Conservation (phyloP, 2,113 vertebrate species). For the Amazona vittata region DNA sequence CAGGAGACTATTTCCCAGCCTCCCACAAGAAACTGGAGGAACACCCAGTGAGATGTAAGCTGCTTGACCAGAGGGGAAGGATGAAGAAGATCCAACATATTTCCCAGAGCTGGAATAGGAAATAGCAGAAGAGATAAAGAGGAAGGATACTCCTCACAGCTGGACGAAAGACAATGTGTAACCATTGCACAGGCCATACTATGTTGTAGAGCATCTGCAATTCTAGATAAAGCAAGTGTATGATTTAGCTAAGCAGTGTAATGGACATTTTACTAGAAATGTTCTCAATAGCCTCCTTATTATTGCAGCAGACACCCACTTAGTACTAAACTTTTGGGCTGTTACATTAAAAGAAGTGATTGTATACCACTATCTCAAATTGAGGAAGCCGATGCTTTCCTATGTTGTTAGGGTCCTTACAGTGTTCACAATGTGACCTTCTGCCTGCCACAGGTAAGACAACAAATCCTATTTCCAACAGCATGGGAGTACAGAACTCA, state of each 20-base stretch:
- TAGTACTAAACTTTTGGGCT: not conserved
- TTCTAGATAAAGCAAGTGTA: not conserved
- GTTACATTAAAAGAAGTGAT: not conserved
- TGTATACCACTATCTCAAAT: not conserved
- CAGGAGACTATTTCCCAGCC: slow-evolving; percentile 69
- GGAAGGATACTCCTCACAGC: not conserved
- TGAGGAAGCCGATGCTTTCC: not conserved
- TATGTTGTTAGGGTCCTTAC: not conserved
- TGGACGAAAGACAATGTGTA: not conserved
- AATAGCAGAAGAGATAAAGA: slow-evolving; percentile 43
- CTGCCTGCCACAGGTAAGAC: not conserved
- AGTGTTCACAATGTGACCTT: not conserved
- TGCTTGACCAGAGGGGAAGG: slow-evolving; percentile 84
- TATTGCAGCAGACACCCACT: not conserved
- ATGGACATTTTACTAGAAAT: not conserved
- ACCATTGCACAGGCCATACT: not conserved
- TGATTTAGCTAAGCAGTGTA: not conserved
- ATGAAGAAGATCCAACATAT: slow-evolving; percentile 88
- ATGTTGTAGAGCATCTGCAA: not conserved
- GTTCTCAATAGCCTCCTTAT: not conserved
- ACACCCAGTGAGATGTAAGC: slow-evolving; percentile 64
- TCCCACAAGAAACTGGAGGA: slow-evolving; percentile 75
- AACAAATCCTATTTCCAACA: not conserved
- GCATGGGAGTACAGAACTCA: not conserved
- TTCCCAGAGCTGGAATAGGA: slow-evolving; percentile 83